These are phyloP conservation scores for Lasioglossum marginatum DNA, from an alignment of 2,888 invertebrate genomes.

Conservation along the genomic window DNA sequence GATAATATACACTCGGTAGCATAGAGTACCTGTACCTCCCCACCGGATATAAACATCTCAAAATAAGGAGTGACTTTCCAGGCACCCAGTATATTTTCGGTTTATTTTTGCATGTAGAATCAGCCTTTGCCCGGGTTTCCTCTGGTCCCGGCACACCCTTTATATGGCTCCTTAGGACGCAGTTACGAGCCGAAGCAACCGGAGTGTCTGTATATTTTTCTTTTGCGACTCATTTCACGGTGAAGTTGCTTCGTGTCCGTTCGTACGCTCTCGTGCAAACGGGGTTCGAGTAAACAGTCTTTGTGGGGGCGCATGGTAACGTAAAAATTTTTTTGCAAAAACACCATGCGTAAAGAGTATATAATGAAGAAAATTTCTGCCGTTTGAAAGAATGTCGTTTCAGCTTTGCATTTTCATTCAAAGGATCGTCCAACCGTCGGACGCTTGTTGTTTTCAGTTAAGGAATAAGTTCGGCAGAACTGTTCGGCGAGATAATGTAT, in stretches of 20 bases:
- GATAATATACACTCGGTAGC: not conserved
- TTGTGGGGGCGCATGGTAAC: conserved; percentile 1
- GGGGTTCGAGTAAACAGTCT: conserved; percentile 17
- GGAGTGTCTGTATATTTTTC: conserved; percentile 35
- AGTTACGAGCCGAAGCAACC: conserved; percentile 35
- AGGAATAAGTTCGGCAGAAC: conserved; percentile 1
- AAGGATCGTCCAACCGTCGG: not conserved
- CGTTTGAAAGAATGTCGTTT: not conserved
- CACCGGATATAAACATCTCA: not conserved
- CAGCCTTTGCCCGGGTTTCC: not conserved
- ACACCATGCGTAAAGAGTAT: not conserved
- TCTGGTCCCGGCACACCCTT: not conserved
- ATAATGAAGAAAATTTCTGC: not conserved
- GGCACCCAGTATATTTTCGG: not conserved
- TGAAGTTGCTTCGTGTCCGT: conserved; percentile 31
- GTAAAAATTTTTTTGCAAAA: not conserved
- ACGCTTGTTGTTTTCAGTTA: not conserved
- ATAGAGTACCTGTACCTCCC: not conserved
- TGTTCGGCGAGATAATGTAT: not conserved
- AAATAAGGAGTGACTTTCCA: not conserved
- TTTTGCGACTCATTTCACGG: conserved; percentile 40
- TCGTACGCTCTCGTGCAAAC: conserved; percentile 8
- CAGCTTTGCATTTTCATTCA: not conserved
- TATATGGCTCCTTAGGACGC: conserved; percentile 51
- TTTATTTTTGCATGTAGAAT: conserved; percentile 2